Base-by-base conservation (phyloP, 2,797 vertebrate species). In the Lepus oiostolus region DNA sequence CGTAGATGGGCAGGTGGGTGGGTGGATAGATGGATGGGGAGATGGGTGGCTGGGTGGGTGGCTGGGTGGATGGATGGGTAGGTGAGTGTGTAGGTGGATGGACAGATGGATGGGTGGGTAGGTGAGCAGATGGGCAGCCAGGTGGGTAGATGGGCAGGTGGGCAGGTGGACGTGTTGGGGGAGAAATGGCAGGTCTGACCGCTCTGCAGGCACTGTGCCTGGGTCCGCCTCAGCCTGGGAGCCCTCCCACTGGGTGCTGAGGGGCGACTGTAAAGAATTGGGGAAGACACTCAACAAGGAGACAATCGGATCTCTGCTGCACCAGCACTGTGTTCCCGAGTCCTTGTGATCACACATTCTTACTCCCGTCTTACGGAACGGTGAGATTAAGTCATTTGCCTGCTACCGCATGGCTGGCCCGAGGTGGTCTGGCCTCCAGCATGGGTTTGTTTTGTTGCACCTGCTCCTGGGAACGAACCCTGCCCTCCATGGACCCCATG, bases 191-290 rank as follows among this genome's bases (percentile, higher is more conserved):
- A 21, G 54, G 54, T 32, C 26, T 26, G 30, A 58, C 76, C 67
- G 30, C 68, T 76, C 0, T 8, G 1, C 5, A 22, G 77, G 38
- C 4, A 2, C 7, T 1, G 35, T 58, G 16, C 0, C 2, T 14
- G 47, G 19, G 54, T 65, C 13, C 38, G 38, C 74, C 26, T 30
- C 32, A 90, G 32, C 24, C 24, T 35, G 28, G 47, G 19, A 90
- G 62, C 14, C 24, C 30, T 62, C 50, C 50, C 22, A 7, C 2
- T 16, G 0, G 2, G 30, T 22, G 26, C 75, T 11, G 54, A n/a
- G 54, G 70, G 67, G 54, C 62, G 17, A 52, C 28, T 24, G 2
- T 3, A 16, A 19, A 85, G 14, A 24, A 21, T n/a, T 7, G 17
- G 50, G 35, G 4, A 94, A 52, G 90, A 28, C 68, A 5, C n/a